Evolutionary conservation across 2,113 vertebrate species (phyloP).

Genomic region (Sclerurus mexicanus): DNA sequence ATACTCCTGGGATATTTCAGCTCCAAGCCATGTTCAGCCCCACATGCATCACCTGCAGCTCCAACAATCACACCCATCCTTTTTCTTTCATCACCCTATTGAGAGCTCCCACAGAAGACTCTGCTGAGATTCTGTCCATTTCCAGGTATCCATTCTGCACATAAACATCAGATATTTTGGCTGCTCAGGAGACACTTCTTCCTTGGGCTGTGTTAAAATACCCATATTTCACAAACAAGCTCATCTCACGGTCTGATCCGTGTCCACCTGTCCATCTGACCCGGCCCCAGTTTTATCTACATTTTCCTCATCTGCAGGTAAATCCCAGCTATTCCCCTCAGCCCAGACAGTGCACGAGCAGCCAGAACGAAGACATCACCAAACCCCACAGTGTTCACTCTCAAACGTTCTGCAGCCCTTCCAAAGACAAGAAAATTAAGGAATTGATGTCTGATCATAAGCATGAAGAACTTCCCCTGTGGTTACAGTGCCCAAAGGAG

Average conservation of each 20-base stretch:
- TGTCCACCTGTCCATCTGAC: background rate
- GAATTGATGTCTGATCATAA: background rate
- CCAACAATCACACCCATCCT: background rate
- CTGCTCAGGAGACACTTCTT: background rate
- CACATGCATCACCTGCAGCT: background rate
- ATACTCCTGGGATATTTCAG: too few species aligned
- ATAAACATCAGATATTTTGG: accelerated
- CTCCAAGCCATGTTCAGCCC: background rate
- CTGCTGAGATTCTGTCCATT: accelerated
- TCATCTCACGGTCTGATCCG: background rate
- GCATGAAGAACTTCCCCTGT: background rate
- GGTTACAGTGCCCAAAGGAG: background rate
- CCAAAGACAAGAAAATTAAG: background rate
- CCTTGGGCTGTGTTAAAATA: background rate
- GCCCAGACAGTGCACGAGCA: background rate
- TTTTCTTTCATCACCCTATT: too few species aligned
- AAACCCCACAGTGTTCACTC: background rate
- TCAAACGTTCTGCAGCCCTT: background rate
- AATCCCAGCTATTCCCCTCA: background rate
- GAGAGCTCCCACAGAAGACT: background rate
- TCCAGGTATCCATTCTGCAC: background rate
- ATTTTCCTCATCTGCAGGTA: background rate
- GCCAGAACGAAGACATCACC: background rate
- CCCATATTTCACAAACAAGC: background rate
- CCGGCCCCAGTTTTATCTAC: accelerated